Percentiles rank a stretch among this genome's conserved stretches.
Evolutionary conservation across 2,113 vertebrate species (phyloP).

Genomic region (Melanotaenia duboulayi): DNA sequence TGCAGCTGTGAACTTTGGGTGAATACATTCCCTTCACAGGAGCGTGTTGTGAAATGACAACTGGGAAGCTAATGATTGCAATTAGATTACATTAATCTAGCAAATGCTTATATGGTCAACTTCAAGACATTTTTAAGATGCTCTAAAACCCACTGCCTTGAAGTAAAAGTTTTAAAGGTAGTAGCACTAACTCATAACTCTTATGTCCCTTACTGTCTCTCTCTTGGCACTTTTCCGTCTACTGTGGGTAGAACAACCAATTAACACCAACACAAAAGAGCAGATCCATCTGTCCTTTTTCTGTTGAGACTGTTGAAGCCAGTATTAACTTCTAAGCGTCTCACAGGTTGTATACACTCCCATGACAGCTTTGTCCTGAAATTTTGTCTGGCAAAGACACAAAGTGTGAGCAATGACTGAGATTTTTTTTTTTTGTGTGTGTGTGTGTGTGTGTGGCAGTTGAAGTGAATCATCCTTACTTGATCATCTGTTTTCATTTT

Average conservation of each 20-base stretch:
- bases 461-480: slow-evolving; percentile 61
- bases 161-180: slow-evolving; percentile 4
- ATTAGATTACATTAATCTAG: neutral
- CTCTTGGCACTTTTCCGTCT: slow-evolving; percentile 25
- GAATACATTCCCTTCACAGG: no score
- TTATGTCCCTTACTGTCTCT: neutral
- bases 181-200: neutral
- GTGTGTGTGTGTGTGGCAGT: slow-evolving; percentile 18
- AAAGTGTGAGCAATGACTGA: slow-evolving; percentile 26
- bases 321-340: slow-evolving; percentile 31
- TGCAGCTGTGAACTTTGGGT: neutral
- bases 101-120: neutral
- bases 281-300: slow-evolving; percentile 46
- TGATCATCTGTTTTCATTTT: slow-evolving; percentile 55
- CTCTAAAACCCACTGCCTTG: slow-evolving; percentile 13
- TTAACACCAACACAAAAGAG: slow-evolving; percentile 50
- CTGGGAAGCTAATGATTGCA: slow-evolving; percentile 5
- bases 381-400: slow-evolving; percentile 25
- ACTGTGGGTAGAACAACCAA: slow-evolving; percentile 33
- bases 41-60: neutral
- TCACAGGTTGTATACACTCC: slow-evolving; percentile 14
- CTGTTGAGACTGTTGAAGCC: slow-evolving; percentile 18
- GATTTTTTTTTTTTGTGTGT: slow-evolving; percentile 51
- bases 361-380: slow-evolving; percentile 17
- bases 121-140: slow-evolving; percentile 40